phyloP scores from a whole-genome alignment of 2,888 invertebrate genomes.

The Encarsia formosa region DNA sequence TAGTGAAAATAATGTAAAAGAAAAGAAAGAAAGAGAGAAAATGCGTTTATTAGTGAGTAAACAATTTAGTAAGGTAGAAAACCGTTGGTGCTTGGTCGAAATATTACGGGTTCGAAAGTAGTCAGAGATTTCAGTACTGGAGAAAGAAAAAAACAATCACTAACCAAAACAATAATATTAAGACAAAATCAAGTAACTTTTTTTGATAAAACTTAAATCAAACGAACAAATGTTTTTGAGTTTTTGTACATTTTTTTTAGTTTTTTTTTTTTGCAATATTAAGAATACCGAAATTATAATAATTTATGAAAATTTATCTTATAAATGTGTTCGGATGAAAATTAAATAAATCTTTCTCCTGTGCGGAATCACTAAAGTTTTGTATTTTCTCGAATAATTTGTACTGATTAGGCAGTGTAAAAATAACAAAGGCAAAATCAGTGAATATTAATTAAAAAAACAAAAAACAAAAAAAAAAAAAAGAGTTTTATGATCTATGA shows the following conservation, averaged over 20 bases:
- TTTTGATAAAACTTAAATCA: not conserved
- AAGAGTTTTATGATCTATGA: constrained; percentile 40
- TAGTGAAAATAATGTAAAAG: constrained; percentile 36
- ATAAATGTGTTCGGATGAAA: no score
- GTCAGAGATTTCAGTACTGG: constrained; percentile 21
- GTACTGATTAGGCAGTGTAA: constrained; percentile 43
- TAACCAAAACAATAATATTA: no score
- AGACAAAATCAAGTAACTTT: no score
- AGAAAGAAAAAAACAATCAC: constrained; percentile 19
- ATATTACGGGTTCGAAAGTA: constrained; percentile 13
- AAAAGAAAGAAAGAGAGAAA: constrained; percentile 24
- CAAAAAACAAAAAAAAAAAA: constrained; percentile 23
- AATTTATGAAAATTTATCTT: no score
- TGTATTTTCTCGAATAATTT: constrained; percentile 31
- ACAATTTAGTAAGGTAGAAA: constrained; percentile 3
- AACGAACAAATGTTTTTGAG: not conserved
- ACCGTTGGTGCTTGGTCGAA: constrained; percentile 19
- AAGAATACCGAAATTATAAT: no score
- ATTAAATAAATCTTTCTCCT: constrained; percentile 17
- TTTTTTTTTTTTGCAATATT: no score
- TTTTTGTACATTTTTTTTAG: constrained; percentile 2
- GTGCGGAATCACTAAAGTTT: constrained; percentile 23
- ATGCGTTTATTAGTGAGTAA: constrained; percentile 12
- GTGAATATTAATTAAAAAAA: constrained; percentile 26
- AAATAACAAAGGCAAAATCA: constrained; percentile 34